Evolutionary conservation across 1,140 invertebrate genomes (phyloP).

Genomic region (Micrasema minimum): DNA sequence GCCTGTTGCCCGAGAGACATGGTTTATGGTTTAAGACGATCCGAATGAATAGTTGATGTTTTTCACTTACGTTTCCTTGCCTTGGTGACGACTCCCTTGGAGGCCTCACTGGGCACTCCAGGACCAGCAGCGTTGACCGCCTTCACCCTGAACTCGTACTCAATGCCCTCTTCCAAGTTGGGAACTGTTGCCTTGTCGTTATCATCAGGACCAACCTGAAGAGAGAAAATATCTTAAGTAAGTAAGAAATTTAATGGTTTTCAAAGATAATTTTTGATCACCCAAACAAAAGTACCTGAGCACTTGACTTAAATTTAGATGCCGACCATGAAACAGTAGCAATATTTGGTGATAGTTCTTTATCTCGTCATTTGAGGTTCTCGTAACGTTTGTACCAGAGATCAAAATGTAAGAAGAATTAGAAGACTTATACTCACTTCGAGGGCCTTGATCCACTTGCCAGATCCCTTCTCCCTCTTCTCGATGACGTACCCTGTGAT

Average conservation of each 20-base stretch:
- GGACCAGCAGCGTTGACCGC: constrained; percentile 85
- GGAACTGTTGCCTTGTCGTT: constrained; percentile 82
- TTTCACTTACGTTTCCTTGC: constrained; percentile 82
- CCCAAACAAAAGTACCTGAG: too few species aligned
- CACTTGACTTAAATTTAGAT: too few species aligned
- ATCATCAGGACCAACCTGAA: constrained; percentile 71
- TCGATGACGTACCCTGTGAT: constrained; percentile 95
- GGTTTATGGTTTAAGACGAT: too few species aligned
- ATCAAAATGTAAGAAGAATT: too few species aligned
- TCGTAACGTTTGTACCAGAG: too few species aligned
- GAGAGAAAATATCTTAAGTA: constrained; percentile 2
- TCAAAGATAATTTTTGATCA: too few species aligned
- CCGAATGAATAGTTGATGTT: too few species aligned
- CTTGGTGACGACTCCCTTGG: constrained; percentile 82
- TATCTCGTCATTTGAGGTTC: too few species aligned
- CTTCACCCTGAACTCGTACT: constrained; percentile 88
- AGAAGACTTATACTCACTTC: constrained; percentile 74
- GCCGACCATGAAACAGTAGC: too few species aligned
- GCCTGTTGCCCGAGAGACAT: too few species aligned
- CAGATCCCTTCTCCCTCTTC: constrained; percentile 89
- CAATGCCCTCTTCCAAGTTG: constrained; percentile 84
- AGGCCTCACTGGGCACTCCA: constrained; percentile 89
- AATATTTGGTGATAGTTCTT: too few species aligned
- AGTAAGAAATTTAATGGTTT: too few species aligned
- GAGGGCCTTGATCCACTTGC: constrained; percentile 87